Evolutionary conservation across 1,140 invertebrate genomes (phyloP).

Genomic region (Spodoptera litura): DNA sequence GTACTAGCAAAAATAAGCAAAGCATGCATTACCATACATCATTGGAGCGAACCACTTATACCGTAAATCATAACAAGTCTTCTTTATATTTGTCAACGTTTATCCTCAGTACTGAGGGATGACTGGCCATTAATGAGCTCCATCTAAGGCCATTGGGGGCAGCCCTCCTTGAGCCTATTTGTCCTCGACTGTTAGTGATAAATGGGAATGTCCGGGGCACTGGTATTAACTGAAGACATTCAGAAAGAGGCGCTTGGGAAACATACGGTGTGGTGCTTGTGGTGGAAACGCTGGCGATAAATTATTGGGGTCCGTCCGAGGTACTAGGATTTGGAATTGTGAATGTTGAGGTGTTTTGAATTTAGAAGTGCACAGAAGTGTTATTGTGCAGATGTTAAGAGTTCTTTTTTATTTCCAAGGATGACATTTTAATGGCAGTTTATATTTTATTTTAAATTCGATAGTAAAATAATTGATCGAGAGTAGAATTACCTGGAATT

Average conservation of each 20-base stretch:
- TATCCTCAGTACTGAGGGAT: slow-evolving; percentile 61
- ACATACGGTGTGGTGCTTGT: slow-evolving; percentile 6
- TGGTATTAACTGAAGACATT: slow-evolving; percentile 53
- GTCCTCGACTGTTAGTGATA: slow-evolving; percentile 59
- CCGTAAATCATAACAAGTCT: slow-evolving; percentile 60
- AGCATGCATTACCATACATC: slow-evolving; percentile 36
- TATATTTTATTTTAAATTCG: too few species aligned
- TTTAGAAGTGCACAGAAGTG: too few species aligned
- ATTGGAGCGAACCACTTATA: slow-evolving; percentile 33
- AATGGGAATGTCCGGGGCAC: slow-evolving; percentile 57
- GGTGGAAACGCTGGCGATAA: slow-evolving; percentile 3
- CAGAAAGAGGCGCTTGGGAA: slow-evolving; percentile 44
- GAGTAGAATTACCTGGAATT: too few species aligned
- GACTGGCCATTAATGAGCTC: slow-evolving; percentile 59
- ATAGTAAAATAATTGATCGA: too few species aligned
- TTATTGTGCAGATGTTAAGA: too few species aligned
- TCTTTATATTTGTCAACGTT: slow-evolving; percentile 68
- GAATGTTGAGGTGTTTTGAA: background rate
- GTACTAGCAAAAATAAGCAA: slow-evolving; percentile 10
- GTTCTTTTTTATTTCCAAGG: too few species aligned
- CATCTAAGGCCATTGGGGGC: slow-evolving; percentile 64
- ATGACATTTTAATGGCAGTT: too few species aligned
- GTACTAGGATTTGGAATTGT: background rate
- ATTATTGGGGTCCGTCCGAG: background rate
- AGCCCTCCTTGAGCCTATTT: slow-evolving; percentile 62